Base-by-base conservation (phyloP, 2,113 vertebrate genomes). In the Hippoglossus stenolepis region DNA sequence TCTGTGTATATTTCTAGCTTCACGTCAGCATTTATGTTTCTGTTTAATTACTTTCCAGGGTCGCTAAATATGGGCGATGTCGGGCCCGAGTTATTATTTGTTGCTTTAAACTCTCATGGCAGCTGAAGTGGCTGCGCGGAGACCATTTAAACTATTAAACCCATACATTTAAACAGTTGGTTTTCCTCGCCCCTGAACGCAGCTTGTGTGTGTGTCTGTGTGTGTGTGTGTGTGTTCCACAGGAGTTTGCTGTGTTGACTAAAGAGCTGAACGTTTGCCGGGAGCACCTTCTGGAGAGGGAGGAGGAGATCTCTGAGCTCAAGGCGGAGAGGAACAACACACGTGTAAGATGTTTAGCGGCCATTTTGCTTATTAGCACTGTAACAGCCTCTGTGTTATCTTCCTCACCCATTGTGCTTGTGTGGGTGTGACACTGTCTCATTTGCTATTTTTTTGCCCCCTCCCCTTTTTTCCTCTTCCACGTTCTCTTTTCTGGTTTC, bases 291-390 rank as follows among this genome's bases (percentile, higher is more conserved):
- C 93, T 97, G 82, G 97, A 98, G 90, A 93, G 97, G 68, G 97
- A 98, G 90, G 96, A 98, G 89, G 97, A 98, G 93, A 97, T 97
- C 9, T 93, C 95, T 0, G 97, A 98, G 89, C 94, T 98, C 80
- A 97, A 97, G 87, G 97, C 97, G 0, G 97, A 98, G 92, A 93
- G 97, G 70, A 98, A 97, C 94, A 98, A 98, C 93, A 98, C 97
- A 35, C 84, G 97, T 76, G 92, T 93, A 91, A 93, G 91, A 90
- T 84, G 74, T 87, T 89, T 78, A 85, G 82, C 82, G 11, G 83
- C 89, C 90, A 90, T 92, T 92, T 91, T 90, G 89, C 90, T 57
- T 80, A 79, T 89, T 90, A 86, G 77, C 82, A 70, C 84, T 74
- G 63, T 83, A 76, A 82, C 88, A 84, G 88, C 57, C 77, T 80